Evolutionary conservation across 2,113 vertebrate species (phyloP).

Genomic region (Otis tarda): DNA sequence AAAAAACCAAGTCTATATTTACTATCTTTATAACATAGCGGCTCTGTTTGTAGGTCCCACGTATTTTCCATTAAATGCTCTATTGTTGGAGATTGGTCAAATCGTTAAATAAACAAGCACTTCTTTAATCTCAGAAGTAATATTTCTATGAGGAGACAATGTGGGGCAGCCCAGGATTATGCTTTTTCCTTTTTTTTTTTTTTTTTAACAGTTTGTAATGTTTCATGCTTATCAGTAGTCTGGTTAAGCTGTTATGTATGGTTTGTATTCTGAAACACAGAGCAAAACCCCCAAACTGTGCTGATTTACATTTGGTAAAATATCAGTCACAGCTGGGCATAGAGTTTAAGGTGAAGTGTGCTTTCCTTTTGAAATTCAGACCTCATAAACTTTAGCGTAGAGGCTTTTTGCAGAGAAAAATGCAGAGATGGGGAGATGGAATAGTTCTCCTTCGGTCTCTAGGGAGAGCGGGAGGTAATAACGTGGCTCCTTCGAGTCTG

Average conservation of each 20-base stretch:
- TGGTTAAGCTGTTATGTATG: neutral
- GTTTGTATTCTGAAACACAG: neutral
- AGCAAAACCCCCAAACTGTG: neutral
- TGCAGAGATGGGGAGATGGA: neutral
- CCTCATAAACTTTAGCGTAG: neutral
- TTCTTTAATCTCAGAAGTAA: neutral
- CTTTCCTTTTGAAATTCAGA: constrained; percentile 33
- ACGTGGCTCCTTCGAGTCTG: constrained; percentile 1
- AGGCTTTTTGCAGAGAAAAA: neutral
- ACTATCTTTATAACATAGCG: neutral
- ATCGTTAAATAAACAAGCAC: neutral
- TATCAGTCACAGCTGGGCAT: neutral
- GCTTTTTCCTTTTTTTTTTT: neutral
- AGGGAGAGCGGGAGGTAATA: neutral
- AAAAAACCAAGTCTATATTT: neutral
- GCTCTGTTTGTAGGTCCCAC: neutral
- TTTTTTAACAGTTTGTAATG: neutral
- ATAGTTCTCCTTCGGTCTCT: neutral
- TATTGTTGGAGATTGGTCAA: neutral
- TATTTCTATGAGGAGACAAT: neutral
- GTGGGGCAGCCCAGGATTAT: constrained; percentile 7
- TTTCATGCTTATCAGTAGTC: neutral
- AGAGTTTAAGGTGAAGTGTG: neutral
- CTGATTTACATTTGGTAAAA: constrained; percentile 26
- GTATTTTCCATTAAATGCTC: neutral